These are phyloP conservation scores for Oryctes rhinoceros DNA, from an alignment of 1,140 invertebrate genomes.

Conservation along the genomic window DNA sequence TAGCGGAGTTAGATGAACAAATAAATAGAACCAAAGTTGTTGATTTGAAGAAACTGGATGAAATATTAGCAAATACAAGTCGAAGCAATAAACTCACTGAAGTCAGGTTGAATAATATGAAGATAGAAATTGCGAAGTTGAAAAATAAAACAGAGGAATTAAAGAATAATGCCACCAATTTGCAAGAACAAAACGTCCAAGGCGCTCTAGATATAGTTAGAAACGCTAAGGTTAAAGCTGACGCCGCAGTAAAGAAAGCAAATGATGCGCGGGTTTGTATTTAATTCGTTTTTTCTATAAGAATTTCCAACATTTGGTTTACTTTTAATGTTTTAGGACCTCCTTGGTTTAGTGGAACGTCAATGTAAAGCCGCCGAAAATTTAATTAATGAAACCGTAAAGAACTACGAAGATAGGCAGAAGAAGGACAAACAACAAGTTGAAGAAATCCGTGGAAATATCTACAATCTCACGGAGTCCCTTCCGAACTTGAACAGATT, in stretches of 20 bases:
- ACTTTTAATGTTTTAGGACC: constrained; percentile 59
- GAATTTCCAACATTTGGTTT: neutral
- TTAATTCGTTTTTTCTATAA: constrained; percentile 50
- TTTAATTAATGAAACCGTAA: constrained; percentile 75
- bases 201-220: constrained; percentile 91
- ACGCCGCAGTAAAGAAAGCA: constrained; percentile 74
- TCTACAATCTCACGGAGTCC: constrained; percentile 72
- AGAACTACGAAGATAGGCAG: constrained; percentile 75
- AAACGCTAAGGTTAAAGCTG: constrained; percentile 75
- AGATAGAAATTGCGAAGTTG: constrained; percentile 75
- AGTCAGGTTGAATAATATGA: constrained; percentile 78
- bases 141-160: constrained; percentile 78
- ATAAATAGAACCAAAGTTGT: constrained; percentile 65
- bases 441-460: constrained; percentile 68
- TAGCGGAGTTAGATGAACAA: constrained; percentile 61
- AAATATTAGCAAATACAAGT: constrained; percentile 77
- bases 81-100: constrained; percentile 81
- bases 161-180: constrained; percentile 85
- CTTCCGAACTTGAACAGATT: constrained; percentile 86
- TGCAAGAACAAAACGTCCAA: constrained; percentile 95
- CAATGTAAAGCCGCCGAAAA: constrained; percentile 85
- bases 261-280: constrained; percentile 65
- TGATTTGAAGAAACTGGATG: constrained; percentile 68
- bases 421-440: constrained; percentile 76
- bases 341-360: constrained; percentile 79